These are phyloP conservation scores for Pammene fasciana DNA, from an alignment of 2,888 invertebrate genomes.

Conservation along the genomic window DNA sequence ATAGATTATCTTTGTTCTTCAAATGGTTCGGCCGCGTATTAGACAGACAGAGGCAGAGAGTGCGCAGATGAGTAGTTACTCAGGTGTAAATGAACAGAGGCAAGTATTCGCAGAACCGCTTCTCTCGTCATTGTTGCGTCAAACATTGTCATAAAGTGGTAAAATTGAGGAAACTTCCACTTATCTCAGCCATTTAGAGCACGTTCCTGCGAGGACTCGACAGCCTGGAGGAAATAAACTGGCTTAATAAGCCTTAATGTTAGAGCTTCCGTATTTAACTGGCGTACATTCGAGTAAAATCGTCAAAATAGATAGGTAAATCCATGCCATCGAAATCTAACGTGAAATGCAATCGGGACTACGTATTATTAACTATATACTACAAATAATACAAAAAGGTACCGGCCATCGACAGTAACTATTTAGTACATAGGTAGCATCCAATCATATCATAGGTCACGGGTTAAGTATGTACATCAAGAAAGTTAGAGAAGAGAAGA, in stretches of 20 bases:
- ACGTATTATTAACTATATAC: too few relatives aligned
- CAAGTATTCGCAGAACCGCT: conserved; percentile 10
- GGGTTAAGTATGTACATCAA: too few relatives aligned
- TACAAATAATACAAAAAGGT: too few relatives aligned
- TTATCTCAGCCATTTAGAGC: conserved; percentile 38
- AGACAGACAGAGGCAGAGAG: too few relatives aligned
- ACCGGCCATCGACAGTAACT: too few relatives aligned
- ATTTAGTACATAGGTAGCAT: too few relatives aligned
- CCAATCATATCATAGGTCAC: too few relatives aligned
- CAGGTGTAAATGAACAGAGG: not conserved
- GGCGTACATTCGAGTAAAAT: conserved; percentile 7
- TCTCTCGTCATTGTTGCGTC: conserved; percentile 22
- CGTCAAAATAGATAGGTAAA: not conserved
- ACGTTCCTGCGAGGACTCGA: conserved; percentile 25
- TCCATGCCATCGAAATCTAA: not conserved
- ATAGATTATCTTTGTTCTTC: too few relatives aligned
- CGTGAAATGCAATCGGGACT: too few relatives aligned
- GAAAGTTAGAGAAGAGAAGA: too few relatives aligned
- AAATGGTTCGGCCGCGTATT: too few relatives aligned
- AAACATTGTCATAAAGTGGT: conserved; percentile 26
- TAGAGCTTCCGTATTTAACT: conserved; percentile 25
- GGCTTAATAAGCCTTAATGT: conserved; percentile 37
- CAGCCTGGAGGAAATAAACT: conserved; percentile 36
- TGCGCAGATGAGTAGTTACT: not conserved
- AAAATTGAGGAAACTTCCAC: conserved; percentile 42